Base-by-base conservation (phyloP, 2,888 invertebrate species). In the Agrotis ipsilon region DNA sequence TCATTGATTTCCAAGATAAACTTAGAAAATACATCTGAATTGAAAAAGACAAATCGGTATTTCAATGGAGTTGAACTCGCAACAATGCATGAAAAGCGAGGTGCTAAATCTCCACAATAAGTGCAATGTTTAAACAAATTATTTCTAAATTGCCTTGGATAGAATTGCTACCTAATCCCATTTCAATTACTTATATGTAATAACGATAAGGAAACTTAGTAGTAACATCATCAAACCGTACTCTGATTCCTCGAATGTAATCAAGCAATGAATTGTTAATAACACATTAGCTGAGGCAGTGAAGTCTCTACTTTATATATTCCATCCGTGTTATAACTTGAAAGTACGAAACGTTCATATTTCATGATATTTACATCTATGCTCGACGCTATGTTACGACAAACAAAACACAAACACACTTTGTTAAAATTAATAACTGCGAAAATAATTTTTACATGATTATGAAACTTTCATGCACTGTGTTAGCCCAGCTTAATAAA, bases 291-390 rank as follows among this genome's bases (percentile, higher is more conserved):
- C 54, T 51, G 39, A 62, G 32, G 19, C 49, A 55, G 19, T 81
- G 62, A 82, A 76, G 72, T 72, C 57, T 49, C 72, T 59, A 58
- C n/a, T 73, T 71, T 62, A 79, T 63, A 60, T 52, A 39, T 58
- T 55, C 21, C 43, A 32, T 13, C 11, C 45, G 49, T 27, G 24
- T 27, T 68, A 32, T 11, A 27, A 49, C 16, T 3, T 39, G 3
- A 21, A 51, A 6, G 6, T 52, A 43, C 4, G 48, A 49, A 57
- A 32, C 27, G 5, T 57, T 32, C 11, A 11, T 43, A 43, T 52
- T 52, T 68, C 18, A 59, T 54, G 18, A 60, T 46, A 21, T 70
- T 46, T 21, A 21, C 13, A 13, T 62, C 9, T 13, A 49, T 13
- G 13, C 3, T 2, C 16, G n/a, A 60, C 13, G 6, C 18, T 13